Evolutionary conservation across 2,113 vertebrate genomes (phyloP).

Genomic region (Excalfactoria chinensis): DNA sequence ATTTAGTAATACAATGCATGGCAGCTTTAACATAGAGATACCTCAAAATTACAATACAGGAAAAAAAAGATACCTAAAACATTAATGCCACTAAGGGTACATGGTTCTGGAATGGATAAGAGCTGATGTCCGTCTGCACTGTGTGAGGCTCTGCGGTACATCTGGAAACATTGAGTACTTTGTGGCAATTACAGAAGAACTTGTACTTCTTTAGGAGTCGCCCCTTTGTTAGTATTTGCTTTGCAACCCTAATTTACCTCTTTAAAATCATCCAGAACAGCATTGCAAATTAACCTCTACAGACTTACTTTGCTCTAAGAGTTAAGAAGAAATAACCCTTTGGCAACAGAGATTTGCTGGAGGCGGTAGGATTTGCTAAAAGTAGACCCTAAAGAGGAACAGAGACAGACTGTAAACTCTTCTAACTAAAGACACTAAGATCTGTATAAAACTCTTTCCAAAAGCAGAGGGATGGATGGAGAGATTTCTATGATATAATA

Average conservation of each 20-base stretch:
- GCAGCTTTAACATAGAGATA: constrained; percentile 81
- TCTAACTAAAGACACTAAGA: constrained; percentile 66
- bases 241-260: constrained; percentile 16
- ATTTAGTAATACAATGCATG: constrained; percentile 86
- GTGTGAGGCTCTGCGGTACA: neutral
- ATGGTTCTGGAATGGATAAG: constrained; percentile 76
- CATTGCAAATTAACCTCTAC: constrained; percentile 21
- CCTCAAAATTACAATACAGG: constrained; percentile 73
- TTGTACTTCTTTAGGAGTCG: constrained; percentile 9
- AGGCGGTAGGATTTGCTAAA: constrained; percentile 53
- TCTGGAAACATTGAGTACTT: neutral
- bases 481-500: constrained; percentile 69
- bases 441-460: constrained; percentile 75
- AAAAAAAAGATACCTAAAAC: constrained; percentile 67
- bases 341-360: constrained; percentile 49
- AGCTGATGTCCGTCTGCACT: constrained; percentile 23
- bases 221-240: constrained; percentile 61
- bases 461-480: constrained; percentile 61
- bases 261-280: constrained; percentile 1
- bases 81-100: constrained; percentile 76
- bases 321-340: constrained; percentile 57
- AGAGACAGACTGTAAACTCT: constrained; percentile 69
- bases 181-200: constrained; percentile 27
- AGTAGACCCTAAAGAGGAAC: constrained; percentile 42
- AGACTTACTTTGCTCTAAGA: neutral